These are phyloP conservation scores for Cheilosia variabilis DNA, from an alignment of 2,888 invertebrate species.

Conservation along the genomic window DNA sequence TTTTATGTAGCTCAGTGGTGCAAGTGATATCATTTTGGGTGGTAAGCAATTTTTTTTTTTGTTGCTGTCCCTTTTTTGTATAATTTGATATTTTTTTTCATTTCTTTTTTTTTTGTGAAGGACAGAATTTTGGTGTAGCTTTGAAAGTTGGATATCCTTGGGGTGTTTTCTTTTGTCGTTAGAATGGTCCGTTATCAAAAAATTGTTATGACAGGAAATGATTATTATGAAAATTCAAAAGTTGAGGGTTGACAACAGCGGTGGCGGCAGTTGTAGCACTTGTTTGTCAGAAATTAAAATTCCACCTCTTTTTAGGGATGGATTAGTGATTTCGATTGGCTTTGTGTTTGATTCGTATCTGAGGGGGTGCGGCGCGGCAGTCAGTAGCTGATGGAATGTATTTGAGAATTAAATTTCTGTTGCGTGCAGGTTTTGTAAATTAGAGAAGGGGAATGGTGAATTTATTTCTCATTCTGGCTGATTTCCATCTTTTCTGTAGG, in stretches of 20 bases:
- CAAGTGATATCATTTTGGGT: constrained; percentile 68
- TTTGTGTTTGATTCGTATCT: neutral
- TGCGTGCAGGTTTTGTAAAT: no score
- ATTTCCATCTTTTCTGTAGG: no score
- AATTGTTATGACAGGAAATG: constrained; percentile 73
- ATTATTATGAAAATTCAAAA: constrained; percentile 69
- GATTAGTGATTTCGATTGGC: constrained; percentile 45
- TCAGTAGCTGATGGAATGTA: no score
- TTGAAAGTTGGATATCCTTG: constrained; percentile 45
- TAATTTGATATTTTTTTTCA: constrained; percentile 7
- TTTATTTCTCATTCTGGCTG: no score
- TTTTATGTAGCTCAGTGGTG: constrained; percentile 58
- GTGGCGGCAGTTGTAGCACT: constrained; percentile 50
- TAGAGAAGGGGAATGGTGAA: no score
- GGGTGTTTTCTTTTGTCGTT: constrained; percentile 48
- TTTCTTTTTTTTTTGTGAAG: constrained; percentile 24
- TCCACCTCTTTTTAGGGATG: constrained; percentile 14
- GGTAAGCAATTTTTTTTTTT: constrained; percentile 41
- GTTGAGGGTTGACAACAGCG: constrained; percentile 41
- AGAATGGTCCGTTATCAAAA: constrained; percentile 53
- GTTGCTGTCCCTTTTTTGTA: constrained; percentile 1
- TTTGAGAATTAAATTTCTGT: no score
- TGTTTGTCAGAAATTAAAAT: constrained; percentile 64
- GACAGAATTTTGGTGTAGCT: constrained; percentile 41
- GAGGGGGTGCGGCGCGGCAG: neutral